A percentile compares a stretch with the other conserved stretches of the same genome.
Evolutionary conservation across 2,113 vertebrate genomes (phyloP).

Genomic region (Pelodiscus sinensis): DNA sequence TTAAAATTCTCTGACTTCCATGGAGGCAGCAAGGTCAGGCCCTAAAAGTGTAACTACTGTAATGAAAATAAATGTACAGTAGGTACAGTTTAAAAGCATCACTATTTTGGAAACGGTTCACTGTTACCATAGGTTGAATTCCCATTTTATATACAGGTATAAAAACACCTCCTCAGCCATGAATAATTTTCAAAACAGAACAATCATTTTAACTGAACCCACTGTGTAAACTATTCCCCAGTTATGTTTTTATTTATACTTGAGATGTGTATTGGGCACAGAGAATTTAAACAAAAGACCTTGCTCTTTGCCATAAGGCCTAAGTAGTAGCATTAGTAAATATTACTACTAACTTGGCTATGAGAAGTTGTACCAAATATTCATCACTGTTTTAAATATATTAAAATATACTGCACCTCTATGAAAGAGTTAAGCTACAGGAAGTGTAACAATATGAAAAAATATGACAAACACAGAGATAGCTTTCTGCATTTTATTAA

Average conservation of each 20-base stretch:
- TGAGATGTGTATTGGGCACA: neutral
- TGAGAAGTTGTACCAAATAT: neutral
- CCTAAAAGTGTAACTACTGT: conserved; percentile 19
- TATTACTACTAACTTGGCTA: neutral
- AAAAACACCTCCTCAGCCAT: conserved; percentile 21
- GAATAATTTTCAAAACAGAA: conserved; percentile 51
- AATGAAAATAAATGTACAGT: conserved; percentile 5
- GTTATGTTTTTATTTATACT: accelerated
- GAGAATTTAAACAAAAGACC: neutral
- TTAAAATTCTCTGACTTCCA: conserved; percentile 14
- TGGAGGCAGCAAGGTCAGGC: conserved; percentile 11
- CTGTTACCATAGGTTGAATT: conserved; percentile 30
- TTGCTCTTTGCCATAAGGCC: neutral
- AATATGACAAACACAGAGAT: conserved; percentile 21
- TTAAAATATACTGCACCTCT: neutral
- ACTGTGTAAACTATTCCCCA: neutral
- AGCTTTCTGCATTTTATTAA: conserved; percentile 52
- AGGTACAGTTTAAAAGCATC: conserved; percentile 40
- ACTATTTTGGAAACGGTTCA: conserved; percentile 48
- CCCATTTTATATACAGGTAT: neutral
- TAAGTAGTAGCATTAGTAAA: neutral
- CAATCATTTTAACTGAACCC: conserved; percentile 15
- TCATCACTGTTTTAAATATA: neutral
- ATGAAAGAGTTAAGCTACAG: conserved; percentile 18
- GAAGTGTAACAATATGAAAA: neutral